Evolutionary conservation across 1,140 invertebrate species (phyloP).

Genomic region (Liolophura sinensis): DNA sequence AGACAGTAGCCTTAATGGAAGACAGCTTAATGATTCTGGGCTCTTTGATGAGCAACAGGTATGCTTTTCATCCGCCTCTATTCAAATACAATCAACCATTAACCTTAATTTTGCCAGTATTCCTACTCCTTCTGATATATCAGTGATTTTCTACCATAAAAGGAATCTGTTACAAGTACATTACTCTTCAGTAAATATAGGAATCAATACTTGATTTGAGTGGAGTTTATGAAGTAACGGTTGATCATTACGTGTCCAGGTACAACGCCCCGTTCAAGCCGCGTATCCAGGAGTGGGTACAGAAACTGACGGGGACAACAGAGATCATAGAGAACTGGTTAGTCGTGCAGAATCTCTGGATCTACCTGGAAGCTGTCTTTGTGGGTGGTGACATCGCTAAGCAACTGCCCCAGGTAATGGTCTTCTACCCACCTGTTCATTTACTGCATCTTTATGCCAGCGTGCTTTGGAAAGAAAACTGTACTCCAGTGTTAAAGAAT

Average conservation of each 20-base stretch:
- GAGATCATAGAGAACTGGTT: conserved; percentile 96
- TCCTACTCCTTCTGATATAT: background rate
- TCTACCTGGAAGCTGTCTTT: conserved; percentile 91
- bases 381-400: conserved; percentile 98
- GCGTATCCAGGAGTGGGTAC: conserved; percentile 95
- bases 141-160: background rate
- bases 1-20: conserved; percentile 92
- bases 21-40: conserved; percentile 95
- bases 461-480: background rate
- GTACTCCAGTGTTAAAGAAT: too few species aligned
- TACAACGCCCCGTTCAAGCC: conserved; percentile 98
- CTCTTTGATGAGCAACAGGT: conserved; percentile 88
- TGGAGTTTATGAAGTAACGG: too few species aligned
- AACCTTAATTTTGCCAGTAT: too few species aligned
- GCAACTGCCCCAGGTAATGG: conserved; percentile 80
- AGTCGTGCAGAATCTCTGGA: conserved; percentile 97
- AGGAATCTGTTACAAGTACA: too few species aligned
- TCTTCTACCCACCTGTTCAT: background rate
- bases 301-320: conserved; percentile 92
- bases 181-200: too few species aligned
- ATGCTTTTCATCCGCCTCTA: conserved; percentile 9
- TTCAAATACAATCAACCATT: too few species aligned
- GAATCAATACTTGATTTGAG: too few species aligned
- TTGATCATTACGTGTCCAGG: conserved; percentile 58
- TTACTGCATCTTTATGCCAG: background rate